These are phyloP conservation scores for Spheniscus mendiculus DNA, from an alignment of 2,113 vertebrate species.

Conservation along the genomic window DNA sequence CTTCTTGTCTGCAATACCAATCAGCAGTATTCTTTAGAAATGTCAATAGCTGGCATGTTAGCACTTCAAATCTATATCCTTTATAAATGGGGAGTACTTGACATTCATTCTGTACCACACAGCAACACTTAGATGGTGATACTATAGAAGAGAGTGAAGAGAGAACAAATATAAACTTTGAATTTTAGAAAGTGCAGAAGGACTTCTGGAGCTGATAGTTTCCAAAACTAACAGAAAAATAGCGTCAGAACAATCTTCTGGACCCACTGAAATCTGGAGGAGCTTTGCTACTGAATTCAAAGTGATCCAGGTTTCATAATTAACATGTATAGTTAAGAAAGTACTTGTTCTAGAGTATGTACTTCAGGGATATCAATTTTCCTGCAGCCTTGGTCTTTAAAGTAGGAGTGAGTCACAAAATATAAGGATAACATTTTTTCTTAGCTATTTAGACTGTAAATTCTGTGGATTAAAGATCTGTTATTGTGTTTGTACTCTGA, in stretches of 20 bases:
- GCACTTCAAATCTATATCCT: constrained; percentile 54
- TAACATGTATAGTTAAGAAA: neutral
- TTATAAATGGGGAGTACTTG: constrained; percentile 41
- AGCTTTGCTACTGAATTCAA: neutral
- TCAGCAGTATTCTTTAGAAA: constrained; percentile 62
- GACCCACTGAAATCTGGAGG: neutral
- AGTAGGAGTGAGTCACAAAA: neutral
- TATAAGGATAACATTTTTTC: neutral
- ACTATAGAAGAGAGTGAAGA: neutral
- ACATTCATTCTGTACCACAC: constrained; percentile 56
- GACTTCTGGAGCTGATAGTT: neutral
- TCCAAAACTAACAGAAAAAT: neutral
- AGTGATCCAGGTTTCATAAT: neutral
- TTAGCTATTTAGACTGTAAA: neutral
- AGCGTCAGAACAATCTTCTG: neutral
- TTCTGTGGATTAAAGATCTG: neutral
- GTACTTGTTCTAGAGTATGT: neutral
- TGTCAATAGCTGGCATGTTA: constrained; percentile 58
- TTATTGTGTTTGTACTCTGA: neutral
- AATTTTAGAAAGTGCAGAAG: neutral
- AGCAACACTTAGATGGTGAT: neutral
- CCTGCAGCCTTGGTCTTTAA: neutral
- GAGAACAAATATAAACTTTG: neutral
- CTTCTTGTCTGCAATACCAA: neutral
- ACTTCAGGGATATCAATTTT: neutral